phyloP scores from a whole-genome alignment of 2,113 vertebrate species.

The Xiphophorus couchianus region DNA sequence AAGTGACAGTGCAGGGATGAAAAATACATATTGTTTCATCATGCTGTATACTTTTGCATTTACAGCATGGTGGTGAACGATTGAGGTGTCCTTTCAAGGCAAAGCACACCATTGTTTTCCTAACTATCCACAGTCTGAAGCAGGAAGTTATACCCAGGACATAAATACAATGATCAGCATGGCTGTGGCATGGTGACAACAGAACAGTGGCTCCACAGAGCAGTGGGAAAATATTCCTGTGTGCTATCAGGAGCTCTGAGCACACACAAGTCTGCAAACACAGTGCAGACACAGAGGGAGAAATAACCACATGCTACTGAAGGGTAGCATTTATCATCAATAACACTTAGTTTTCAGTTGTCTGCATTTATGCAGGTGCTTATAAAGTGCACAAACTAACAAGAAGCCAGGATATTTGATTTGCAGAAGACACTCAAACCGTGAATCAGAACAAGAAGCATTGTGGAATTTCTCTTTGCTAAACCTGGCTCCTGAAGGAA shows the following conservation, averaged over 20 bases:
- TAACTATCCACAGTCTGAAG: conserved; percentile 72
- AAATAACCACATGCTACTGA: not conserved
- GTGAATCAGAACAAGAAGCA: not conserved
- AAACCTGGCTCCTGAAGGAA: not conserved
- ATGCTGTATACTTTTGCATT: conserved; percentile 33
- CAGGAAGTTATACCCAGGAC: conserved; percentile 77
- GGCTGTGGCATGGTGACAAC: conserved; percentile 57
- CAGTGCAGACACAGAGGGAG: conserved; percentile 16
- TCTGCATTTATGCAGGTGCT: not conserved
- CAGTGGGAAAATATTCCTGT: conserved; percentile 64
- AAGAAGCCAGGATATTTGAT: conserved; percentile 3
- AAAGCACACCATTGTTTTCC: conserved; percentile 69
- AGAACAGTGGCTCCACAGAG: conserved; percentile 48
- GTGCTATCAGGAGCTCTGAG: conserved; percentile 30
- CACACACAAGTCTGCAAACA: conserved; percentile 7
- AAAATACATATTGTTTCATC: conserved; percentile 47
- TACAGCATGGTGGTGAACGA: conserved; percentile 57
- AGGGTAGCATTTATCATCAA: not conserved
- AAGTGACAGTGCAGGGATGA: conserved; percentile 25
- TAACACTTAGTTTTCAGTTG: not conserved
- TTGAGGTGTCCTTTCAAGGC: conserved; percentile 70
- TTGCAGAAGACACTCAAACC: not conserved
- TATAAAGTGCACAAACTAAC: not conserved
- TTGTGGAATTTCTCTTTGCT: too few relatives aligned
- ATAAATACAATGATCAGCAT: conserved; percentile 68